Conservation (phyloP, 2,888 invertebrate species). For the Hetaerina titia region DNA sequence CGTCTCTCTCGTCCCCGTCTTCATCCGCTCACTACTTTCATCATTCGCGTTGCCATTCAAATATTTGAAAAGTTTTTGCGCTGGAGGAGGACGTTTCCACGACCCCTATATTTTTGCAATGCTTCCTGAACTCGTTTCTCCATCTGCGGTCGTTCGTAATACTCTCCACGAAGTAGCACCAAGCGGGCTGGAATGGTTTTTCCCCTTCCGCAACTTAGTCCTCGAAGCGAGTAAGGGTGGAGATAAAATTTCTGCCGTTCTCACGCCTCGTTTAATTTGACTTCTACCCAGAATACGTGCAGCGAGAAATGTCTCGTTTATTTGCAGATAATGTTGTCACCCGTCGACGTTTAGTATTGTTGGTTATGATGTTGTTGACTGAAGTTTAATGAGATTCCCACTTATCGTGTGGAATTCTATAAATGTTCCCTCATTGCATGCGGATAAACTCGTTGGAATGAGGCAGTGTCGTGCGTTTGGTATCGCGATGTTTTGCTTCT, state of each 20-base stretch:
- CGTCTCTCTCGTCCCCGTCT: background rate
- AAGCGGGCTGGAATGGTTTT: background rate
- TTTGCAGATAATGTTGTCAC: slow-evolving; percentile 1
- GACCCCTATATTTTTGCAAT: background rate
- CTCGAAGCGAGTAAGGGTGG: background rate
- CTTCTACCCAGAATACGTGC: background rate
- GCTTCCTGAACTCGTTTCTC: background rate
- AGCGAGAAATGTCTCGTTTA: background rate
- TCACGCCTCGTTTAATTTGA: slow-evolving; percentile 7
- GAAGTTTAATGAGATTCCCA: background rate
- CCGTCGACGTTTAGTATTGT: background rate
- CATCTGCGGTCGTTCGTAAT: background rate
- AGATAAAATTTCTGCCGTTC: background rate
- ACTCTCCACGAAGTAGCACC: background rate
- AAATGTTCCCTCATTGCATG: background rate
- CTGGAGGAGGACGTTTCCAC: background rate
- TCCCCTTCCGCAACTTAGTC: background rate
- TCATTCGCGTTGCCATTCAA: background rate
- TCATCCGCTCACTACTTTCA: background rate
- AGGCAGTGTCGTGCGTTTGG: background rate
- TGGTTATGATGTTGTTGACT: background rate
- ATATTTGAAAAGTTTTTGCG: background rate
- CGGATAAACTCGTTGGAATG: background rate
- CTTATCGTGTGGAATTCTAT: background rate
- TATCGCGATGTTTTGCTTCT: background rate